Conservation (phyloP, 2,888 invertebrate species). For the Drosophila tanythrix region DNA sequence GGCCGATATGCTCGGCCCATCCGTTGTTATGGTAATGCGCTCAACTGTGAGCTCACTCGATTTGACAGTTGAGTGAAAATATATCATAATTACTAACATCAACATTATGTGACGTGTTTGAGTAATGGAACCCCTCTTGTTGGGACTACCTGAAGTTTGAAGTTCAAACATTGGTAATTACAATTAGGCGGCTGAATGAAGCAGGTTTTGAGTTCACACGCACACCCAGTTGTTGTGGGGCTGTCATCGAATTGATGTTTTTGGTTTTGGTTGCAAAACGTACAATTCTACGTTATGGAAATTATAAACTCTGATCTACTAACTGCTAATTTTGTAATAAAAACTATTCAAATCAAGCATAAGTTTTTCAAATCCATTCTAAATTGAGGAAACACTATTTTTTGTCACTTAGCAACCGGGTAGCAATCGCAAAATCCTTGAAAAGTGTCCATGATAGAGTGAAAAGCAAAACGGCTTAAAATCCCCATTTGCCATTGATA, state of each 20-base stretch:
- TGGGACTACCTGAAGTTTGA: constrained; percentile 27
- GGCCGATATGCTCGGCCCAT: constrained; percentile 34
- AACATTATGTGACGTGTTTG: constrained; percentile 41
- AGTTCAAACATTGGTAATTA: constrained; percentile 76
- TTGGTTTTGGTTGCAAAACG: neutral
- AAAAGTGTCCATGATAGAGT: constrained; percentile 30
- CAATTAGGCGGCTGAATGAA: constrained; percentile 64
- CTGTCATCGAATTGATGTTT: neutral
- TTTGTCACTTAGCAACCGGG: constrained; percentile 6
- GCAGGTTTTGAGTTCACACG: constrained; percentile 58
- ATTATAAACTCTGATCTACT: neutral
- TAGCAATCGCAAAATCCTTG: constrained; percentile 31
- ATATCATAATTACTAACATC: constrained; percentile 61
- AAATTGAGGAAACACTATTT: neutral
- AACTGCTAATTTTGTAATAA: neutral
- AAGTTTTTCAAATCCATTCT: neutral
- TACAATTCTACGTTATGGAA: neutral
- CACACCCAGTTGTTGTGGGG: neutral
- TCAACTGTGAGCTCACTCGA: constrained; percentile 43
- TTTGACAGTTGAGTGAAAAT: constrained; percentile 52
- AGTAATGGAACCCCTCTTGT: constrained; percentile 41
- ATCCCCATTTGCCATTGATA: constrained; percentile 28
- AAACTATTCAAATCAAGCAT: neutral
- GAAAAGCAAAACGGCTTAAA: constrained; percentile 6
- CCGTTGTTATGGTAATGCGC: constrained; percentile 74